Evolutionary conservation across 2,113 vertebrate genomes (phyloP), one percentile per base, ranked within the genome.

Genomic region (Sinocyclocheilus rhinocerous): DNA sequence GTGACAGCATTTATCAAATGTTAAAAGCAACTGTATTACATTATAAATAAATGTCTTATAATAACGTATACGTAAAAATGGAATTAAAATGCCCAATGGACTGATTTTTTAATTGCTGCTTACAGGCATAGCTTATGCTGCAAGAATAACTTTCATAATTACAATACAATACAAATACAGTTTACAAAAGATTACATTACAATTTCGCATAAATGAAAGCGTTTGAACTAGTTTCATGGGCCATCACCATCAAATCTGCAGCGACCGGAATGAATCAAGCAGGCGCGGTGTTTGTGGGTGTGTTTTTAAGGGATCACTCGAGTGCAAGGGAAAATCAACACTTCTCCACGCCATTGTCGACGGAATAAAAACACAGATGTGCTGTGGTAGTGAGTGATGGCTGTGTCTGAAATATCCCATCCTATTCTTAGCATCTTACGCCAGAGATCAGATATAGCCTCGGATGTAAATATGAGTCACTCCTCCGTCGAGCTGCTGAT

Each of bases 391-490:
- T 33, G 65, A 18, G 5, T 9, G 33, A 39, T 22, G 67, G 33
- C 67, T 70, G 9, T 3, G 8, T 18, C 36, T 15, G 22, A 48
- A 48, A 76, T 15, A 48, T 6, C 76, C 76, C 48, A 5, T 22
- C 6, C 76, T 77, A 77, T 77, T 77, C 16, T 52, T 77, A 77
- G 76, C 76, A 9, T 77, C 24, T 55, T 6, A 50, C 42, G 1
- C 22, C 13, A 50, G 76, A 50, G 76, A 77, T 20, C 45, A 50
- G 76, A 75, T 16, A 67, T 29, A 67, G 63, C 15, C 63, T 16
- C 59, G 59, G 63, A 39, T 55, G 24, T 33, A 55, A 48, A 75
- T n/a, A 73, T 75, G 76, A 77, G 76, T 77, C 76, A 77, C 11
- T 72, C 69, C 29, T 20, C 33, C 69, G 61, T 26, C 61, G 61